phyloP scores from a whole-genome alignment of 1,140 invertebrate species.

The Harpegnathos saltator region DNA sequence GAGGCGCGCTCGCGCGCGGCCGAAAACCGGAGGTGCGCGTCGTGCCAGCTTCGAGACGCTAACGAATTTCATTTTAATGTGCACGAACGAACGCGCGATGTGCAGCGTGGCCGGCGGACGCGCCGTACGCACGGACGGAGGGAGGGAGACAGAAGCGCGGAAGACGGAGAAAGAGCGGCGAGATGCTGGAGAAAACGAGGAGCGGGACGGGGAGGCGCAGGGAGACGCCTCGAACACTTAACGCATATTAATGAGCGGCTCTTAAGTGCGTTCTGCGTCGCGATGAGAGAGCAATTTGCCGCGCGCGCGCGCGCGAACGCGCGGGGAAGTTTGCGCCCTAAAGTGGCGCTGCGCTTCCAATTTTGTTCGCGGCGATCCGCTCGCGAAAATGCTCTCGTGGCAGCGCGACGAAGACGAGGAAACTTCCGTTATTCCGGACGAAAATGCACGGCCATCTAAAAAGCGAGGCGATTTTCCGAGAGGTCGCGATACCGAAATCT shows the following conservation, averaged over 20 bases:
- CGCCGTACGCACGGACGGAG: conserved; percentile 56
- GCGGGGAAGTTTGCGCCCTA: conserved; percentile 69
- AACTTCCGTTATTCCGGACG: too few species aligned
- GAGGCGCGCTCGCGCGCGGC: not conserved
- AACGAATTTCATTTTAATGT: conserved; percentile 73
- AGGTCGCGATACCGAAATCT: too few species aligned
- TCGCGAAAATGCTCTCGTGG: too few species aligned
- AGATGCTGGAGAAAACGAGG: conserved; percentile 64
- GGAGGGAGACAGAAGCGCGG: conserved; percentile 54
- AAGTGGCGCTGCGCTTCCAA: conserved; percentile 45
- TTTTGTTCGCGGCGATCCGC: too few species aligned
- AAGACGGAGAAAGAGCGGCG: conserved; percentile 71
- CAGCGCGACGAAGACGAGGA: too few species aligned
- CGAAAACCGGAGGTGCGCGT: conserved; percentile 56
- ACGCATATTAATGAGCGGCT: conserved; percentile 80
- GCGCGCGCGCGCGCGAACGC: too few species aligned
- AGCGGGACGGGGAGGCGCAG: conserved; percentile 64
- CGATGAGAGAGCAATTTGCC: conserved; percentile 69
- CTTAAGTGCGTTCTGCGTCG: conserved; percentile 72
- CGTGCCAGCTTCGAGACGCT: conserved; percentile 35
- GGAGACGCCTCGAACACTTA: conserved; percentile 77
- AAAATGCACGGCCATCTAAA: too few species aligned
- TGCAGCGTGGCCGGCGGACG: conserved; percentile 68
- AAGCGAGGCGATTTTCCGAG: too few species aligned
- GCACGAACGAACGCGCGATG: conserved; percentile 58